These are phyloP conservation scores for Achroia grisella DNA, from an alignment of 1,140 invertebrate species.

Conservation along the genomic window DNA sequence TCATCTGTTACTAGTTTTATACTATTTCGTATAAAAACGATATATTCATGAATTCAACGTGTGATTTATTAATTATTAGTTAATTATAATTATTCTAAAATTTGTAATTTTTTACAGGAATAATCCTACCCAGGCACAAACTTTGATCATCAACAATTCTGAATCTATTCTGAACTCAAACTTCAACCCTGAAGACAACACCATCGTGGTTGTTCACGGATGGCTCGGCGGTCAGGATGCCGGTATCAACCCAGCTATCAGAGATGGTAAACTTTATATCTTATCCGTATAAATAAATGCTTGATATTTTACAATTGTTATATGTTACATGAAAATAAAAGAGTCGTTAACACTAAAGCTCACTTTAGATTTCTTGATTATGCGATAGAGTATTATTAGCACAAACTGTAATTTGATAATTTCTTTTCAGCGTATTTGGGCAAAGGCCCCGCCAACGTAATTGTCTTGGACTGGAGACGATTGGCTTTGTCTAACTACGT, in stretches of 20 bases:
- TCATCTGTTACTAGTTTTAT: too few species aligned
- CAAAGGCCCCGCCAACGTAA: conserved; percentile 30
- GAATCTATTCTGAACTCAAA: too few species aligned
- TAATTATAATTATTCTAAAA: too few species aligned
- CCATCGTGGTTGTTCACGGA: conserved; percentile 29
- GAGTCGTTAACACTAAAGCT: too few species aligned
- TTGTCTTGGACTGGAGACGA: conserved; percentile 34
- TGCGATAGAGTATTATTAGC: too few species aligned
- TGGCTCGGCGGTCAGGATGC: too few species aligned
- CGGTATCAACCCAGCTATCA: conserved; percentile 25
- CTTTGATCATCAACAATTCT: too few species aligned
- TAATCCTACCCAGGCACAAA: neutral
- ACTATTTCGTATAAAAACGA: too few species aligned
- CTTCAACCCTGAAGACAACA: too few species aligned
- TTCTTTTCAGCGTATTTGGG: conserved; percentile 3
- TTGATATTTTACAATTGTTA: neutral
- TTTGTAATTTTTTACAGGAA: neutral
- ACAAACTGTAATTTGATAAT: neutral
- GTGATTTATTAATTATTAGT: too few species aligned
- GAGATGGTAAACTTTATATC: conserved; percentile 19
- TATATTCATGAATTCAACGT: too few species aligned
- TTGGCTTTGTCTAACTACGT: conserved; percentile 26
- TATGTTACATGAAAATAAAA: neutral
- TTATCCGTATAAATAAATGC: neutral
- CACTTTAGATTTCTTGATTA: too few species aligned